phyloP scores from a whole-genome alignment of 2,113 vertebrate species.

The Rutilus rutilus region DNA sequence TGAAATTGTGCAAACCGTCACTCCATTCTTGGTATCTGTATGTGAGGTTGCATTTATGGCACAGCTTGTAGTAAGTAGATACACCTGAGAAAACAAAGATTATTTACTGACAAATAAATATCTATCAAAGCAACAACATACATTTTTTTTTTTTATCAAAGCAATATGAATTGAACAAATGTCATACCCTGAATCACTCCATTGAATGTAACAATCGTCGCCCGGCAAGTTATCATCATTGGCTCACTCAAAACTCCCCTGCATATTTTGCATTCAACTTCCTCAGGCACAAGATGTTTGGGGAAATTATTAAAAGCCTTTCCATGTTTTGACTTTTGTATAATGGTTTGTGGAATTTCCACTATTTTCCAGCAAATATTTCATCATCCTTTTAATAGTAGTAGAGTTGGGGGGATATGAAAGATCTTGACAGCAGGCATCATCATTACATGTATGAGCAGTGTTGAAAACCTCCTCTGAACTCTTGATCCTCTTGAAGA shows the following conservation, averaged over 20 bases:
- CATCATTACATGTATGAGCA: not conserved
- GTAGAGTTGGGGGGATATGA: not conserved
- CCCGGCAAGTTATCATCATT: not conserved
- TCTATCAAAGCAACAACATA: not conserved
- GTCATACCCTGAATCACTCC: slow-evolving; percentile 14
- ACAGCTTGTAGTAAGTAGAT: slow-evolving; percentile 14
- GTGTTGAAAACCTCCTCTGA: not conserved
- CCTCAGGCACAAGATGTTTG: not conserved
- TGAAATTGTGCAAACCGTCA: slow-evolving; percentile 7
- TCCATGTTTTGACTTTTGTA: not conserved
- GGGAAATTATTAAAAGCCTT: not conserved
- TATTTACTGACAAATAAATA: not conserved
- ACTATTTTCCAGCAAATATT: not conserved
- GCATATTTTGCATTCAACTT: slow-evolving; percentile 7
- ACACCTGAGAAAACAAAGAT: not conserved
- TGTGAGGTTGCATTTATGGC: slow-evolving; percentile 16
- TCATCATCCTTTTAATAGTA: not conserved
- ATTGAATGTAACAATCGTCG: not conserved
- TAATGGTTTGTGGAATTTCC: not conserved
- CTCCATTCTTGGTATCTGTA: not conserved
- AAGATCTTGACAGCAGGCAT: not conserved
- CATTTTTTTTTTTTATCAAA: not conserved
- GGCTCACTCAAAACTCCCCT: not conserved
- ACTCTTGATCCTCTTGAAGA: not conserved
- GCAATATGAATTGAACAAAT: not conserved